phyloP scores from a whole-genome alignment of 2,888 invertebrate genomes.

The Disparrhopalites patrizii region DNA sequence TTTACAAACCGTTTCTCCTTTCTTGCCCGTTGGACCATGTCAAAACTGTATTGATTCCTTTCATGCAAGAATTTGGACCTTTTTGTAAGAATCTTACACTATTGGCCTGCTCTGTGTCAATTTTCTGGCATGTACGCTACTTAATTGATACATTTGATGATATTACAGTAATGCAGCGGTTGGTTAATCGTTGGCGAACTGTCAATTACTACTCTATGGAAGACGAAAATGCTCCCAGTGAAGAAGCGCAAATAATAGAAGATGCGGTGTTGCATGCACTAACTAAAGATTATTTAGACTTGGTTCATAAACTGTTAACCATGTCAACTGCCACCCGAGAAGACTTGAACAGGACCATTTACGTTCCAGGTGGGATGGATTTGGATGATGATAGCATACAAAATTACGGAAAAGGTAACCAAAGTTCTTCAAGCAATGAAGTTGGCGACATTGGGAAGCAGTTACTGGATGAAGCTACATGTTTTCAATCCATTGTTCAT shows the following conservation, averaged over 20 bases:
- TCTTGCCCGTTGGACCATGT: slow-evolving; percentile 36
- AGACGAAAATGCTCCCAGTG: slow-evolving; percentile 35
- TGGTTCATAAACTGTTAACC: slow-evolving; percentile 40
- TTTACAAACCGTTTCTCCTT: slow-evolving; percentile 40
- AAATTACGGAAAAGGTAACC: neutral
- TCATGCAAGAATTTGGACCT: slow-evolving; percentile 42
- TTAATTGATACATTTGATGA: neutral
- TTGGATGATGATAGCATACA: slow-evolving; percentile 29
- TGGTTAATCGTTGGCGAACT: slow-evolving; percentile 39
- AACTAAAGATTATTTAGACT: slow-evolving; percentile 44
- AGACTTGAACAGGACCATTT: neutral
- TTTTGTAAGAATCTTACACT: slow-evolving; percentile 43
- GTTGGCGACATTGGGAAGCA: slow-evolving; percentile 40
- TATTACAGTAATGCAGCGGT: slow-evolving; percentile 35
- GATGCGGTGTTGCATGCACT: slow-evolving; percentile 39
- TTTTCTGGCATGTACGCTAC: neutral
- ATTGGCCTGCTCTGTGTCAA: no score
- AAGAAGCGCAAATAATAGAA: slow-evolving; percentile 43
- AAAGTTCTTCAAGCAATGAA: slow-evolving; percentile 24
- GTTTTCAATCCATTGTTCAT: slow-evolving; percentile 40
- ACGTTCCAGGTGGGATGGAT: slow-evolving; percentile 26
- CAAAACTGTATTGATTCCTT: slow-evolving; percentile 34
- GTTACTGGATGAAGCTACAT: slow-evolving; percentile 36
- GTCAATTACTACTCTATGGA: slow-evolving; percentile 29
- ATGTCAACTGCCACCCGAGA: slow-evolving; percentile 12